These are phyloP conservation scores for Ganaspis brasiliensis DNA, from an alignment of 2,888 invertebrate genomes.

Conservation along the genomic window DNA sequence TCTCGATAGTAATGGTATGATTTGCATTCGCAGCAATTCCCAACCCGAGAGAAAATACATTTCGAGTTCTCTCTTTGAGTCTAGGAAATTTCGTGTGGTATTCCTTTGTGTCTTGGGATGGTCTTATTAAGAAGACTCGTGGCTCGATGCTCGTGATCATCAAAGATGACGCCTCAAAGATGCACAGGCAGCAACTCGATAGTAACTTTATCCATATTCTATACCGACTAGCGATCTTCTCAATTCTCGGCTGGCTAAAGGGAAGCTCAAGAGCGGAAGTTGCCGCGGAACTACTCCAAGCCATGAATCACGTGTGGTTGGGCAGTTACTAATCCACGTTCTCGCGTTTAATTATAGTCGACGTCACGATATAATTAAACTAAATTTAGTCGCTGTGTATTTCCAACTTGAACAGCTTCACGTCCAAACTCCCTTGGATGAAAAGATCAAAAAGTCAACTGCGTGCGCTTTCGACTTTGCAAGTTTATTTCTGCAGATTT, in stretches of 20 bases:
- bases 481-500: slow-evolving; percentile 42
- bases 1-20: slow-evolving; percentile 21
- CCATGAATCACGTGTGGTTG: slow-evolving; percentile 43
- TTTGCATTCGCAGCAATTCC: slow-evolving; percentile 25
- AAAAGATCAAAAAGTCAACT: slow-evolving; percentile 41
- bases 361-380: slow-evolving; percentile 43
- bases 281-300: slow-evolving; percentile 38
- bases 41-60: slow-evolving; percentile 27
- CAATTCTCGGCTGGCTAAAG: slow-evolving; percentile 28
- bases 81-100: slow-evolving; percentile 55
- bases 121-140: slow-evolving; percentile 53
- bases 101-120: slow-evolving; percentile 59
- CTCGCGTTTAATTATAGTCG: slow-evolving; percentile 40
- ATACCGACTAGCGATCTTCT: slow-evolving; percentile 3
- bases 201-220: slow-evolving; percentile 33
- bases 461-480: neutral
- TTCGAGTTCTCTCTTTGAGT: slow-evolving; percentile 57
- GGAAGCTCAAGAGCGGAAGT: slow-evolving; percentile 31
- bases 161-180: slow-evolving; percentile 40
- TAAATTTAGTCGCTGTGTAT: slow-evolving; percentile 39
- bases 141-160: slow-evolving; percentile 41
- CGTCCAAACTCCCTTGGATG: slow-evolving; percentile 22
- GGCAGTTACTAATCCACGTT: slow-evolving; percentile 39
- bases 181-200: slow-evolving; percentile 36
- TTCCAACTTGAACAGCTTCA: slow-evolving; percentile 28